These are phyloP conservation scores for Drosophila biarmipes DNA, from an alignment of 1,140 invertebrate genomes.

Conservation along the genomic window DNA sequence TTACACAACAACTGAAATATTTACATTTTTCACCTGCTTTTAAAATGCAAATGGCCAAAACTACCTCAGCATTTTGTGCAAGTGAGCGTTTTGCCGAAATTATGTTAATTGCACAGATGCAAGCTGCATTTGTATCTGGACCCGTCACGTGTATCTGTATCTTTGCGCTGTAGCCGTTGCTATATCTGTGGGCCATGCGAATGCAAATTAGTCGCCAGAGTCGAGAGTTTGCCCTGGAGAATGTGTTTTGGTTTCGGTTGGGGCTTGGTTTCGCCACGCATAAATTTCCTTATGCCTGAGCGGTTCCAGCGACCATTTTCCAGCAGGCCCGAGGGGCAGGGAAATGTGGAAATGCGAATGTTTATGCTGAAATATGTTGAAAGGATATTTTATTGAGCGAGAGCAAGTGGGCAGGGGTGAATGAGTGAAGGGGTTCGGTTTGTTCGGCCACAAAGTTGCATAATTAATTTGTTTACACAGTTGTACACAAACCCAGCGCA, in stretches of 20 bases:
- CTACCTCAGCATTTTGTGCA: slow-evolving; percentile 36
- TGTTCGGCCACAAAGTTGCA: slow-evolving; percentile 59
- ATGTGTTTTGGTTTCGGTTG: slow-evolving; percentile 62
- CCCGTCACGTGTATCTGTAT: slow-evolving; percentile 4
- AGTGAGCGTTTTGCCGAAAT: slow-evolving; percentile 64
- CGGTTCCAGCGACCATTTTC: slow-evolving; percentile 54
- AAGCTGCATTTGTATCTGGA: slow-evolving; percentile 41
- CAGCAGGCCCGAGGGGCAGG: slow-evolving; percentile 12
- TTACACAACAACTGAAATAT: background rate
- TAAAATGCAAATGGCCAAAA: background rate
- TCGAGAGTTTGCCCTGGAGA: slow-evolving; percentile 46
- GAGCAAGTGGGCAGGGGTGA: slow-evolving; percentile 1
- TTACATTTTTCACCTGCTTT: background rate
- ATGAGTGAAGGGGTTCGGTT: slow-evolving; percentile 1
- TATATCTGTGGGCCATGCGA: slow-evolving; percentile 57
- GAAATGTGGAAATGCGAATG: slow-evolving; percentile 43
- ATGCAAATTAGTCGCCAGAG: slow-evolving; percentile 59
- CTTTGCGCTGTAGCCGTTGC: slow-evolving; percentile 12
- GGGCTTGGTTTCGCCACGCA: slow-evolving; percentile 66
- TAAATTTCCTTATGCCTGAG: slow-evolving; percentile 74
- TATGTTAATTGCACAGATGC: slow-evolving; percentile 72
- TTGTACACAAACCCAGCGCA: slow-evolving; percentile 70
- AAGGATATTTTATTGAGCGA: slow-evolving; percentile 68
- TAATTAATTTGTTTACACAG: slow-evolving; percentile 83
- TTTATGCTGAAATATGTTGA: slow-evolving; percentile 72